phyloP scores from a whole-genome alignment of 2,113 vertebrate species.

The Saguinus imperator region DNA sequence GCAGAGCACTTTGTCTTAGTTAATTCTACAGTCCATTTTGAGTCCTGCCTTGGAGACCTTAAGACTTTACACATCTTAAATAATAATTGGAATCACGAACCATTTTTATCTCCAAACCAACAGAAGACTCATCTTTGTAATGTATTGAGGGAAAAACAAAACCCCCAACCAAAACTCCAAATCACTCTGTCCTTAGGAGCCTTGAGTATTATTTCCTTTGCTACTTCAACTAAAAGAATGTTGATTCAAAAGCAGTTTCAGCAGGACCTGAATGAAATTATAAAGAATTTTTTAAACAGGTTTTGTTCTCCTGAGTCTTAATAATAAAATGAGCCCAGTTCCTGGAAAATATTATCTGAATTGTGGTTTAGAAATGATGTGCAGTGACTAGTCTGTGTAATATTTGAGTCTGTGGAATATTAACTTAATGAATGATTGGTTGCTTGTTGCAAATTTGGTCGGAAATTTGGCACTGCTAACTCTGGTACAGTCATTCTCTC shows the following conservation, averaged over 20 bases:
- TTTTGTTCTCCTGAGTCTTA: constrained; percentile 4
- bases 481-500: constrained; percentile 19
- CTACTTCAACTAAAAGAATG: constrained; percentile 43
- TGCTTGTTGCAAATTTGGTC: constrained; percentile 31
- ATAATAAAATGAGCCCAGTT: constrained; percentile 11
- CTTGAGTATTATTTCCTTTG: not conserved
- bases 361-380: constrained; percentile 3
- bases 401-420: constrained; percentile 29
- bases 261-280: constrained; percentile 34
- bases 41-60: not conserved
- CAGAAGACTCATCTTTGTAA: not conserved
- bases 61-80: constrained; percentile 32
- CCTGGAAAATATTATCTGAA: not conserved
- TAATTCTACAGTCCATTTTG: constrained; percentile 39
- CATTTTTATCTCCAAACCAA: constrained; percentile 28
- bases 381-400: not conserved
- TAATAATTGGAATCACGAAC: constrained; percentile 53
- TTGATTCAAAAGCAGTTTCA: constrained; percentile 30
- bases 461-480: not conserved
- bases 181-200: not conserved
- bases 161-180: not conserved
- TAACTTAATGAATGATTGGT: not conserved
- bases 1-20: not conserved
- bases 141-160: not conserved
- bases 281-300: not conserved